Percentiles rank a stretch among this genome's conserved stretches.
phyloP scores from a whole-genome alignment of 2,113 vertebrate genomes.

The Zonotrichia leucophrys region DNA sequence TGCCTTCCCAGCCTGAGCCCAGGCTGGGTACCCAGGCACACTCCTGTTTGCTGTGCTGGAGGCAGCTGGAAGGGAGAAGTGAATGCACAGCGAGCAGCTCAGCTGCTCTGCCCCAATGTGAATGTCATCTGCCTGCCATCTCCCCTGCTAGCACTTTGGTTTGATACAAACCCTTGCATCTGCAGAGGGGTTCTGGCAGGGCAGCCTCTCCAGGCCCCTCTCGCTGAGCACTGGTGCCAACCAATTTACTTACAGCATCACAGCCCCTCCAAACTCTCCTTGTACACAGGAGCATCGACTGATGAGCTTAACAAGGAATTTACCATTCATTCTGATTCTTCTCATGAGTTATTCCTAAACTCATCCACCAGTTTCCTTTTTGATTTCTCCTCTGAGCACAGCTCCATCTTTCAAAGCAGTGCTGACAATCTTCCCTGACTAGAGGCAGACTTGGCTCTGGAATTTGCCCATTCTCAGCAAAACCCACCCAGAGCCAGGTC shows the following conservation, averaged over 20 bases:
- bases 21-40: neutral
- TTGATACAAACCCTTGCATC: neutral
- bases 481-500: neutral
- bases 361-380: rapidly evolving
- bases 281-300: neutral
- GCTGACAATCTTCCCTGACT: neutral
- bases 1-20: neutral
- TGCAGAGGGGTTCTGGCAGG: neutral
- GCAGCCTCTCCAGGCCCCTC: neutral
- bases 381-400: neutral
- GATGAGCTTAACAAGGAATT: neutral
- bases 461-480: neutral
- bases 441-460: neutral
- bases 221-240: neutral
- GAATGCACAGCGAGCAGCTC: neutral
- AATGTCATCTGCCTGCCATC: neutral
- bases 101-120: neutral
- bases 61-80: neutral
- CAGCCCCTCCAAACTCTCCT: neutral
- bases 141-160: neutral
- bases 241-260: neutral
- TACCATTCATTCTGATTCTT: neutral
- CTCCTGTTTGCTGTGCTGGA: neutral
- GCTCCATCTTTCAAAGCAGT: neutral
- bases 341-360: neutral